Conservation (phyloP, 2,888 invertebrate species). For the Sarcophaga rosellei region DNA sequence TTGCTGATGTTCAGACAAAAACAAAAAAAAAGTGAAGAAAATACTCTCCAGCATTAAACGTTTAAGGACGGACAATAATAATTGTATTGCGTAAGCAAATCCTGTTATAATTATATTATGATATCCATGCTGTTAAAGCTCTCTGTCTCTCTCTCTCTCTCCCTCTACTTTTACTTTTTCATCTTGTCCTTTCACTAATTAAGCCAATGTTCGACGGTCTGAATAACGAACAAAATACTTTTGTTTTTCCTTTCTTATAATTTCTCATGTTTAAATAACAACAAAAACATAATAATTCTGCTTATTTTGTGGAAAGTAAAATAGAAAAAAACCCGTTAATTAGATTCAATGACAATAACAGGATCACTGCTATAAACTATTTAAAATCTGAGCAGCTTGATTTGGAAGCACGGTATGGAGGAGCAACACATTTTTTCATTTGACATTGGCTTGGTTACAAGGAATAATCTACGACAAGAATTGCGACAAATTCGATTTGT, state of each 20-base stretch:
- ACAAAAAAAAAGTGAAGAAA: neutral
- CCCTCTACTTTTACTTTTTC: neutral
- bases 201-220: slow-evolving; percentile 39
- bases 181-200: slow-evolving; percentile 18
- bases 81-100: slow-evolving; percentile 68
- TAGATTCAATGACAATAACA: slow-evolving; percentile 15
- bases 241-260: slow-evolving; percentile 21
- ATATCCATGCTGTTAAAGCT: neutral
- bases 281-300: neutral
- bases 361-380: too few relatives aligned
- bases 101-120: slow-evolving; percentile 37
- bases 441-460: too few relatives aligned
- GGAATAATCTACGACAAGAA: too few relatives aligned
- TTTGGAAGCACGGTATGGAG: too few relatives aligned
- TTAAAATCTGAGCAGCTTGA: too few relatives aligned
- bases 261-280: neutral
- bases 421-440: too few relatives aligned
- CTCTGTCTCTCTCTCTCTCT: neutral
- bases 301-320: slow-evolving; percentile 3
- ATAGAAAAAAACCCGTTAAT: slow-evolving; percentile 25
- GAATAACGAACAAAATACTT: slow-evolving; percentile 15
- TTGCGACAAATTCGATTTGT: too few relatives aligned
- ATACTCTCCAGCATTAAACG: slow-evolving; percentile 37
- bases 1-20: too few relatives aligned
- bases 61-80: slow-evolving; percentile 61